These are phyloP conservation scores for Luffia ferchaultella DNA, from an alignment of 2,888 invertebrate species.

Conservation along the genomic window DNA sequence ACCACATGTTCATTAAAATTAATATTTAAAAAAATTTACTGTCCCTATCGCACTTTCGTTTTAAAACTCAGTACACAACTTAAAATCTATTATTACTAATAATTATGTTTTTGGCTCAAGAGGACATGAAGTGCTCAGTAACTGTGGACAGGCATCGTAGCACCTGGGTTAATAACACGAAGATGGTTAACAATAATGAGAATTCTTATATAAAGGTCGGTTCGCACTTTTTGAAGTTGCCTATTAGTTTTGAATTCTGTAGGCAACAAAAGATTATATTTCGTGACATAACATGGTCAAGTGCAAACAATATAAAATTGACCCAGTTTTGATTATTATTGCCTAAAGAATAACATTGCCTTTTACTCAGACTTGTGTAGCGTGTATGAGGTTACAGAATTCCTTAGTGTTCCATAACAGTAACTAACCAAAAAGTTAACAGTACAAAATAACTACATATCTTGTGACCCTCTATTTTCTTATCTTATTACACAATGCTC, in stretches of 20 bases:
- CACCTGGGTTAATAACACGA: constrained; percentile 53
- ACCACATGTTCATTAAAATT: not conserved
- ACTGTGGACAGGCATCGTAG: constrained; percentile 48
- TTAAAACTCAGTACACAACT: constrained; percentile 1
- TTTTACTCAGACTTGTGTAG: too few species aligned
- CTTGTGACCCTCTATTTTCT: too few species aligned
- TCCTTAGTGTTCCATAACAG: too few species aligned
- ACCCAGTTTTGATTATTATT: too few species aligned
- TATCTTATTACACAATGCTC: too few species aligned
- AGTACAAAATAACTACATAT: too few species aligned
- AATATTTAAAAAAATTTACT: not conserved
- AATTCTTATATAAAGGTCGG: constrained; percentile 57
- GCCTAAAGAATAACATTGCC: too few species aligned
- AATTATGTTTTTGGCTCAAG: constrained; percentile 28
- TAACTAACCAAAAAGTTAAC: too few species aligned
- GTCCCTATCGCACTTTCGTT: not conserved
- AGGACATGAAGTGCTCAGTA: constrained; percentile 60
- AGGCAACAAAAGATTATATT: too few species aligned
- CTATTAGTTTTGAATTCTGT: constrained; percentile 13
- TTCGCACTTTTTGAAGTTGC: constrained; percentile 31
- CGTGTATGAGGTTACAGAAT: too few species aligned
- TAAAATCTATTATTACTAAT: constrained; percentile 29
- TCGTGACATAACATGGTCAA: too few species aligned
- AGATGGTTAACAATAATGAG: constrained; percentile 53
- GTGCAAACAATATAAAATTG: too few species aligned